Evolutionary conservation across 2,113 vertebrate species (phyloP), one percentile per base, ranked within the genome.

Genomic region (Meriones unguiculatus): DNA sequence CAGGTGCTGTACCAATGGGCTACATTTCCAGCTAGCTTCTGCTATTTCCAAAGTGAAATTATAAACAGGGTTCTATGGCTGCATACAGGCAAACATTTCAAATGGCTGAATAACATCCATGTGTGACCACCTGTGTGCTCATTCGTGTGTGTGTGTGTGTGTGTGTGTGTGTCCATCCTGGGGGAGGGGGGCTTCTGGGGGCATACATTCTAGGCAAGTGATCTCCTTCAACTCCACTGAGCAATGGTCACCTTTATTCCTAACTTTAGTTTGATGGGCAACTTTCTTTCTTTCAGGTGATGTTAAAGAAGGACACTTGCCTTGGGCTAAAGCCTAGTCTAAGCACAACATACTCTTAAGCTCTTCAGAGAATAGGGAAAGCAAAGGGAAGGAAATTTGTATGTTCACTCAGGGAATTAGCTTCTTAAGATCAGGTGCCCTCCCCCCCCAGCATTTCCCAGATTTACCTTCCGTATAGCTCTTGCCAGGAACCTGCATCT

Each of bases 401-500:
- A 62, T 17, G 80, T 81, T 73, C 70, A 73, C 46, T 20, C 18
- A 72, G 62, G 73, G 30, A 62, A 38, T 54, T 93, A 91, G 20
- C 73, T 78, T 32, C 35, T 32, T 59, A 67, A 72, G 54, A 92
- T 88, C 12, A 70, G 54, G 8, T 24, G 5, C 5, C 8, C 57
- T 38, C 65, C 18, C 41, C 50, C 54, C n/a, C n/a, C 62, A 93
- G 77, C 14, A 24, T 86, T 93, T 96, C 57, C 41, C 69, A 87
- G 50, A 73, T 91, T 28, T 20, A 65, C 78, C 52, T 18, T 94
- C 87, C 75, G 17, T 70, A 38, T 22, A 90, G 78, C 57, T 91
- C 41, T 91, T 94, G 67, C 64, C 77, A 87, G 89, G 73, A 94
- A 94, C 73, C 73, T 88, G 15, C n/a, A 52, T 91, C 77, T 85